Base-by-base conservation (phyloP, 2,797 vertebrate species). In the Zalophus californianus region DNA sequence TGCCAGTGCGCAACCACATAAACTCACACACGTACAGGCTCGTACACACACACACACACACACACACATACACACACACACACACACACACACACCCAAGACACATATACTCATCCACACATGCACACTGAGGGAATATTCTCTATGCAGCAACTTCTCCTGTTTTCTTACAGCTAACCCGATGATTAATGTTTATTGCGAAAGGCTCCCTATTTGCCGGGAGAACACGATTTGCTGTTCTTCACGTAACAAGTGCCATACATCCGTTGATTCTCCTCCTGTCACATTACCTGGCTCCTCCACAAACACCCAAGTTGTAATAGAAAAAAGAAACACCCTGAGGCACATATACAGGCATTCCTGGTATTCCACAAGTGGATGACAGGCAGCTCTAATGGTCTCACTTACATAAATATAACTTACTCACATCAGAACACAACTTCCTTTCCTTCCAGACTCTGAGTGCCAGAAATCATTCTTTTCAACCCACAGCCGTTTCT, bases 381-480 rank as follows among this genome's bases (percentile, higher is more conserved):
- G 35, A 23, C 91, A 96, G 85, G 88, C 82, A 94, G 95, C 70
- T 62, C 41, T 58, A 90, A 86, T 2, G 91, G 79, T 9, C 2
- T 32, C 77, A 96, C 84, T 94, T 85, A 25, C 89, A 73, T 0
- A 80, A 97, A 70, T 4, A 12, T 68, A 94, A 94, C 95, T 60
- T 8, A 70, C 77, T 97, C 86, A 83, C 72, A 68, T 8, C 62
- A 73, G 64, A n/a, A 32, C 1, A 27, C 70, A 85, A 64, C 83
- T 13, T 86, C 64, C 58, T 41, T 41, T 64, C 86, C 97, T 96
- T 86, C 32, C 91, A 93, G 48, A 0, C 35, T 8, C n/a, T 11
- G 92, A 94, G 92, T 85, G 93, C 78, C 97, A 96, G 41, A 95
- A 95, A 92, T 96, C 90, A 92, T 66, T 7, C 38, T 96, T 96